A percentile compares a stretch with the other conserved stretches of the same genome.
Evolutionary conservation across 2,888 invertebrate genomes (phyloP).

Genomic region (Dugesia japonica): DNA sequence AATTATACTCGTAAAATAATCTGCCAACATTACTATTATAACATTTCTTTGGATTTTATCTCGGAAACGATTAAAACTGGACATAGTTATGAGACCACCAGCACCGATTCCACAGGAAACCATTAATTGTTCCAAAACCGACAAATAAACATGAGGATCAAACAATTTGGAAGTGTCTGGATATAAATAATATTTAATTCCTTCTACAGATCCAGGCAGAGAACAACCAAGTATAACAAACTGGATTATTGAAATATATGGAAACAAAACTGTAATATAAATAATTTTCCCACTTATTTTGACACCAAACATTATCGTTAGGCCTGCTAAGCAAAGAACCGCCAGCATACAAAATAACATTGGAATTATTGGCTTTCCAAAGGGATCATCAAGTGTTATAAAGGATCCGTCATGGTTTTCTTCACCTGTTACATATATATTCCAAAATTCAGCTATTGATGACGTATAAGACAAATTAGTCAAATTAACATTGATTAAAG

Average conservation of each 20-base stretch:
- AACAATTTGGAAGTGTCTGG: not conserved
- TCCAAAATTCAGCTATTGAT: not conserved
- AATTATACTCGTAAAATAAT: not conserved
- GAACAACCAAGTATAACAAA: not conserved
- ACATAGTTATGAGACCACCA: too few relatives aligned
- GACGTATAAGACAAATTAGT: not conserved
- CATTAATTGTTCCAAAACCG: too few relatives aligned
- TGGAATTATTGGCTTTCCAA: too few relatives aligned
- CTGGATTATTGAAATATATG: too few relatives aligned
- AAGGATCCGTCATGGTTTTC: too few relatives aligned
- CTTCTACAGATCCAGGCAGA: conserved; percentile 16
- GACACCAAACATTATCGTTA: conserved; percentile 34
- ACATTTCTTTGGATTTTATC: conserved; percentile 38
- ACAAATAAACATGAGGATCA: conserved; percentile 36
- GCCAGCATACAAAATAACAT: too few relatives aligned
- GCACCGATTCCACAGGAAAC: too few relatives aligned
- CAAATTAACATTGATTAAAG: not conserved
- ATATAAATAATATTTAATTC: conserved; percentile 28
- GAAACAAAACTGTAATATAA: not conserved
- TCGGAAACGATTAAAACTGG: too few relatives aligned
- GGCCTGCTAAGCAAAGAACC: too few relatives aligned
- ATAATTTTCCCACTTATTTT: conserved; percentile 26
- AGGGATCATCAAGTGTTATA: too few relatives aligned
- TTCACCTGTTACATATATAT: too few relatives aligned
- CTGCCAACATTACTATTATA: conserved; percentile 35